phyloP scores from a whole-genome alignment of 2,888 invertebrate genomes.

The Drosophila bunnanda region DNA sequence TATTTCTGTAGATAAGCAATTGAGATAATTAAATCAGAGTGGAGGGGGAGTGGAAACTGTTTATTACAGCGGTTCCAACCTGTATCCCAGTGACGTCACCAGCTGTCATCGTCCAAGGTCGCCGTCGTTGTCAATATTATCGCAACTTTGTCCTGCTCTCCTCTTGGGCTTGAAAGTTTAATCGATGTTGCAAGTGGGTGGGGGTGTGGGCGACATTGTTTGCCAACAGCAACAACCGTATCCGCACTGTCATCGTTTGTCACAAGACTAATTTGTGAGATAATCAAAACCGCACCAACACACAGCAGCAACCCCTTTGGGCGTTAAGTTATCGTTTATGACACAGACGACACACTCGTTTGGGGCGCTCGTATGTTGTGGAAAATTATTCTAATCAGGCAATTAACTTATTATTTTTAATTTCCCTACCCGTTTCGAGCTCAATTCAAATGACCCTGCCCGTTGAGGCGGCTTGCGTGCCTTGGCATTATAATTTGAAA shows the following conservation, averaged over 20 bases:
- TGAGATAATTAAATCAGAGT: constrained; percentile 49
- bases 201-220: constrained; percentile 29
- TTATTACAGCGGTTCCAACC: constrained; percentile 19
- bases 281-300: constrained; percentile 70
- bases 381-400: constrained; percentile 71
- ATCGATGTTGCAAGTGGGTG: constrained; percentile 48
- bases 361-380: constrained; percentile 8
- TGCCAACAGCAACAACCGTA: constrained; percentile 31
- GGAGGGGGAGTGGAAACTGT: neutral
- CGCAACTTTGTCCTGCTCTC: constrained; percentile 31
- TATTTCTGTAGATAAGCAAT: constrained; percentile 57
- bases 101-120: constrained; percentile 35
- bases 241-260: constrained; percentile 71
- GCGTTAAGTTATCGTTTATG: constrained; percentile 55
- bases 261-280: constrained; percentile 82
- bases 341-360: constrained; percentile 22
- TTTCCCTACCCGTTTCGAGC: constrained; percentile 24
- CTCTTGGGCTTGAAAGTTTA: constrained; percentile 51
- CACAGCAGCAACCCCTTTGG: constrained; percentile 32
- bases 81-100: constrained; percentile 32
- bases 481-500: constrained; percentile 22
- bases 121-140: constrained; percentile 32
- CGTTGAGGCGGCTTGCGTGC: constrained; percentile 53
- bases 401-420: constrained; percentile 70
- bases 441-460: constrained; percentile 30